phyloP scores from a whole-genome alignment of 2,113 vertebrate genomes.

The Ivindomyrus marchei region DNA sequence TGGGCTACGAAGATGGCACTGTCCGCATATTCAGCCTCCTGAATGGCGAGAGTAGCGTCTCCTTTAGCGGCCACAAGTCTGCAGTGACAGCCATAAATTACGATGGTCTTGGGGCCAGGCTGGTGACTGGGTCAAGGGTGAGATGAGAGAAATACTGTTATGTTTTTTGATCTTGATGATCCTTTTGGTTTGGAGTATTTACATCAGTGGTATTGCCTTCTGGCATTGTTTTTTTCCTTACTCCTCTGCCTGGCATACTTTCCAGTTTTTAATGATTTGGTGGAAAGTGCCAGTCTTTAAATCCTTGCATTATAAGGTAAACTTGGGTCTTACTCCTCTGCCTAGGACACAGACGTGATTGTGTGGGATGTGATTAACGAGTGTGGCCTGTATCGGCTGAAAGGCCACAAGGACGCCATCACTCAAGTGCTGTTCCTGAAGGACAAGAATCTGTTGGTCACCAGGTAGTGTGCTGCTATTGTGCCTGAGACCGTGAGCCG shows the following conservation, averaged over 20 bases:
- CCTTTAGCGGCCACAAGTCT: constrained; percentile 89
- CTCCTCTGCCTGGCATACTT: neutral
- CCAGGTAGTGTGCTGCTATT: constrained; percentile 60
- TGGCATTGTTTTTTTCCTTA: neutral
- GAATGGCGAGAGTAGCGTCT: constrained; percentile 74
- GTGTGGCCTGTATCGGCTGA: constrained; percentile 85
- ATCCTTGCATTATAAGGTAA: neutral
- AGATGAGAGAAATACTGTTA: neutral
- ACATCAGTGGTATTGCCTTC: neutral
- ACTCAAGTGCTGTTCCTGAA: constrained; percentile 79
- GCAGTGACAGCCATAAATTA: constrained; percentile 77
- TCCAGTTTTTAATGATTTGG: neutral
- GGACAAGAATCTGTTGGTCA: constrained; percentile 82
- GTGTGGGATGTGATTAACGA: constrained; percentile 97
- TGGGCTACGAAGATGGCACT: constrained; percentile 87
- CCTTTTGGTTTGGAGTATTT: neutral
- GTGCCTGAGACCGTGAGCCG: neutral
- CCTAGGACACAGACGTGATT: constrained; percentile 89
- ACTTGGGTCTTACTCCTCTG: constrained; percentile 1
- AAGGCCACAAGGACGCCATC: constrained; percentile 84
- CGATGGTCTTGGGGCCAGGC: constrained; percentile 76
- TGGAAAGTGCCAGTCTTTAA: neutral
- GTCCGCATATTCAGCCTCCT: constrained; percentile 81
- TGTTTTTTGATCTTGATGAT: neutral
- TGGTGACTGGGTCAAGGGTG: constrained; percentile 89